These are phyloP conservation scores for Onthophagus taurus DNA, from an alignment of 1,140 invertebrate species.

Conservation along the genomic window DNA sequence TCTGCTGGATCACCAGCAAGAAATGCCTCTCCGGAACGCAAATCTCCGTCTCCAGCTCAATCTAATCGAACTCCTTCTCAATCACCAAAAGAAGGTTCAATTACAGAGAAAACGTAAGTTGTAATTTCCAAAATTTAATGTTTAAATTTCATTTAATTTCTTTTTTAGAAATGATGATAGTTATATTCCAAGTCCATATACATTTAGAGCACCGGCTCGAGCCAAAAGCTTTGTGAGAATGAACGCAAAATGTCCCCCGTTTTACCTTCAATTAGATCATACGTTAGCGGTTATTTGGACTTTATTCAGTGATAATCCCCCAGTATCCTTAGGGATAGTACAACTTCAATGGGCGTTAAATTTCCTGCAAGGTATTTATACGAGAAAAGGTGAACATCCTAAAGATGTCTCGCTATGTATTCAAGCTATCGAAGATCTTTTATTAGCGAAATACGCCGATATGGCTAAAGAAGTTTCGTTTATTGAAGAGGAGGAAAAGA, in stretches of 20 bases:
- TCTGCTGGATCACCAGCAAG: too few species aligned
- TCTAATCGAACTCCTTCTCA: too few species aligned
- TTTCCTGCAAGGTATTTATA: slow-evolving; percentile 28
- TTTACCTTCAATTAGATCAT: slow-evolving; percentile 32
- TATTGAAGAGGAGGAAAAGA: slow-evolving; percentile 1
- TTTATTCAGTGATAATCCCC: slow-evolving; percentile 22
- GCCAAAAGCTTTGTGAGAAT: too few species aligned
- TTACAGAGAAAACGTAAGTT: too few species aligned
- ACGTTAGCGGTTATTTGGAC: slow-evolving; percentile 33
- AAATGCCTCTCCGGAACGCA: too few species aligned
- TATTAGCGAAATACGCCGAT: slow-evolving; percentile 30
- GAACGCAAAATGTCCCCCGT: slow-evolving; percentile 30
- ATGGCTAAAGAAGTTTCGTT: slow-evolving; percentile 19
- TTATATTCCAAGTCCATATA: too few species aligned
- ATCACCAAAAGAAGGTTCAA: too few species aligned
- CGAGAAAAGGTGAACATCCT: slow-evolving; percentile 22
- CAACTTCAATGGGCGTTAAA: slow-evolving; percentile 34
- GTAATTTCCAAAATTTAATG: too few species aligned
- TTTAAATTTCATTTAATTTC: too few species aligned
- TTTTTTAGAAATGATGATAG: too few species aligned
- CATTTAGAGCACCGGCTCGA: too few species aligned
- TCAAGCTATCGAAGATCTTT: slow-evolving; percentile 26
- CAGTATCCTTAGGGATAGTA: slow-evolving; percentile 21
- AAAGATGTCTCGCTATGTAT: slow-evolving; percentile 31
- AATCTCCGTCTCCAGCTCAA: too few species aligned